Evolutionary conservation across 2,797 vertebrate genomes (phyloP).

Genomic region (Limosa lapponica): DNA sequence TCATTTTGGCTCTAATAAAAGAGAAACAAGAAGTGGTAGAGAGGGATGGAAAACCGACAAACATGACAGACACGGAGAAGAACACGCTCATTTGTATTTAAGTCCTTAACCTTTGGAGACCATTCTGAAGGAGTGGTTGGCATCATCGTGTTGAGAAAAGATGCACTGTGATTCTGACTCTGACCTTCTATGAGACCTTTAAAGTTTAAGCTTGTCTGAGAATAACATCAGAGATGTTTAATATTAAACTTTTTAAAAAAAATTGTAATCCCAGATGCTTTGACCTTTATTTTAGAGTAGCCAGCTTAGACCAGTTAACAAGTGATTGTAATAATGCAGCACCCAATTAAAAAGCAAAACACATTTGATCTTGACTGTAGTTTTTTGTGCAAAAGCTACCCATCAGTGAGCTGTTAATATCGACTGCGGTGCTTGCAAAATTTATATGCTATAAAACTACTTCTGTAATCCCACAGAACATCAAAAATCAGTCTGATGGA

Average conservation of each 20-base stretch:
- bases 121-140: not conserved
- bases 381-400: not conserved
- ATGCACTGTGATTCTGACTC: not conserved
- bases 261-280: not conserved
- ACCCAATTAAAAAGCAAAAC: not conserved
- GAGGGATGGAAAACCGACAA: not conserved
- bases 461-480: not conserved
- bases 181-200: not conserved
- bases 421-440: not conserved
- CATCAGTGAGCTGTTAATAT: not conserved
- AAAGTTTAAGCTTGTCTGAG: not conserved
- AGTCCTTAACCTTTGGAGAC: not conserved
- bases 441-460: not conserved
- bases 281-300: not conserved
- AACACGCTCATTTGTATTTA: not conserved
- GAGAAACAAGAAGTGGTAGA: not conserved
- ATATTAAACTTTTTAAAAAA: not conserved
- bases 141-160: not conserved
- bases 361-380: not conserved
- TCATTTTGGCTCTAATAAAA: not conserved
- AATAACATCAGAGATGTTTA: not conserved
- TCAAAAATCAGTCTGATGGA: not conserved
- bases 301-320: not conserved
- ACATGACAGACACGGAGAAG: rapidly evolving
- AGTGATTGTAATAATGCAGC: not conserved